These are phyloP conservation scores for Hydrotaea cyrtoneurina DNA, from an alignment of 2,888 invertebrate genomes.

Conservation along the genomic window DNA sequence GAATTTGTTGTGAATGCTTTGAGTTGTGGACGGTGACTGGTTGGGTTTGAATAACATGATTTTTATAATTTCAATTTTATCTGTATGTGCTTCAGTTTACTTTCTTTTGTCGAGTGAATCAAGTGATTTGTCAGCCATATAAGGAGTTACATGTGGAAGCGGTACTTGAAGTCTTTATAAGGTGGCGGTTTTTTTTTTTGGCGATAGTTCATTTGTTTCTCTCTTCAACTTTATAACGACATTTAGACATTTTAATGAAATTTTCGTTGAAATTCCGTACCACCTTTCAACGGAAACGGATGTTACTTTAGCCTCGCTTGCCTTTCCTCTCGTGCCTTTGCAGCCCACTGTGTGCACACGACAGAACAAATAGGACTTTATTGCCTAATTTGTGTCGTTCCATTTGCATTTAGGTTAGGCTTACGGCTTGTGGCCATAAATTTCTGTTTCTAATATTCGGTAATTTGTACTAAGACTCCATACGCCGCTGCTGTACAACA, in stretches of 20 bases:
- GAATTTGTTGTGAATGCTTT: neutral
- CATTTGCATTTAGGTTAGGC: constrained; percentile 50
- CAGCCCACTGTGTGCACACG: too few species aligned
- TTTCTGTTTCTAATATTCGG: constrained; percentile 52
- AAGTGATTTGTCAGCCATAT: neutral
- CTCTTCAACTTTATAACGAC: too few species aligned
- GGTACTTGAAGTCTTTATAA: neutral
- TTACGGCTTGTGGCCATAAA: constrained; percentile 51
- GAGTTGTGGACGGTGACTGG: neutral
- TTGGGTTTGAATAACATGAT: neutral
- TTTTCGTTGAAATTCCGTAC: too few species aligned
- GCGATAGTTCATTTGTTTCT: too few species aligned
- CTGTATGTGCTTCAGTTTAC: neutral
- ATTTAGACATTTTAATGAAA: too few species aligned
- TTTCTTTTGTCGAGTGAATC: neutral
- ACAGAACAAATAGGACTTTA: neutral
- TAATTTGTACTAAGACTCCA: constrained; percentile 10
- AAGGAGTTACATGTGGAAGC: neutral
- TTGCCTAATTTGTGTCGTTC: neutral
- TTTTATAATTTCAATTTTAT: neutral
- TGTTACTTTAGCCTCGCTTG: neutral
- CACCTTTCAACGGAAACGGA: neutral
- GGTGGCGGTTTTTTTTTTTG: too few species aligned
- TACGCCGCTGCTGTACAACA: neutral
- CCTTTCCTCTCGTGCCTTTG: too few species aligned